Evolutionary conservation across 2,888 invertebrate genomes (phyloP), one percentile per base, ranked within the genome.

Genomic region (Ferdinandea cuprea): DNA sequence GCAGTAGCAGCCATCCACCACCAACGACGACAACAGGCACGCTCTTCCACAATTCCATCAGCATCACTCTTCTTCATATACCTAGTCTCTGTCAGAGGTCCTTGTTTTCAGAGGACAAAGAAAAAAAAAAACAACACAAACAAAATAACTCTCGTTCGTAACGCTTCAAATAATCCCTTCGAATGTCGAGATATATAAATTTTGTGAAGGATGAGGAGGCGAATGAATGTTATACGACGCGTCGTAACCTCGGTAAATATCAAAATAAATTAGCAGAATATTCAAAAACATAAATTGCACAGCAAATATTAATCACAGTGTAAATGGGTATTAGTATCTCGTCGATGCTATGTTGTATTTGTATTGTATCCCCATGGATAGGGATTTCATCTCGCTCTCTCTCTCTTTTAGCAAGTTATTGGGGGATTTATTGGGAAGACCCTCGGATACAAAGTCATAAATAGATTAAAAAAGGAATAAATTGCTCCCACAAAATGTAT

Each of bases 261-360:
- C 54, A 61, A 35, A 74, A 73, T 56, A 68, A 68, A 56, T 74
- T 68, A 77, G 17, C 54, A 52, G 68, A 44, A 68, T 69, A 56
- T 68, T 69, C 50, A 63, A 65, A 50, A 68, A 61, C 52, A 76
- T 50, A 58, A 37, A 80, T 73, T 68, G 56, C 56, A 76, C 37
- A 11, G 80, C 59, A 40, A 76, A 71, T 77, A 77, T 74, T 74
- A 74, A 74, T 66, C 65, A 66, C 56, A 32, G 32, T 71, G 65
- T 71, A 69, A 74, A 63, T 68, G 48, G 74, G 15, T 74, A 42
- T 50, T 69, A 44, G 30, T 59, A 32, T 66, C n/a, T n/a, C n/a
- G n/a, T n/a, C 52, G 32, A 17, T 30, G 21, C 40, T 6, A 8
- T 17, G 19, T 5, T 1, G 15, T 9, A 2, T 5, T 13, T 8